These are phyloP conservation scores for Platysternon megacephalum DNA, from an alignment of 2,113 vertebrate genomes.

Conservation along the genomic window DNA sequence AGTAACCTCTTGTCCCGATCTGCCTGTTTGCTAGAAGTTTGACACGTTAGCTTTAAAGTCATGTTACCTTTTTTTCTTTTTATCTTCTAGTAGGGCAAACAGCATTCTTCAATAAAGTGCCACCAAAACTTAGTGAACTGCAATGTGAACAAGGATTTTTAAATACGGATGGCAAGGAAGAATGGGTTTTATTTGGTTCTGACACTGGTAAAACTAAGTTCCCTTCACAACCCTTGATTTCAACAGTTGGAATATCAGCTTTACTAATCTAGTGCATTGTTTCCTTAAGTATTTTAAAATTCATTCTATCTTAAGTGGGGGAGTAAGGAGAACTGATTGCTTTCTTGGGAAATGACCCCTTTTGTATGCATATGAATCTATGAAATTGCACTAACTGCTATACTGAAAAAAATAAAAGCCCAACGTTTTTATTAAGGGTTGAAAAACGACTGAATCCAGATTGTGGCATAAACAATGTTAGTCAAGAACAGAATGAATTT, in stretches of 20 bases:
- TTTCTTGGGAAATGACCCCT: conserved; percentile 46
- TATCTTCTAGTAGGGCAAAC: conserved; percentile 25
- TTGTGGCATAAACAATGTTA: conserved; percentile 32
- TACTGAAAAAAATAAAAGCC: conserved; percentile 33
- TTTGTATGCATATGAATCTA: conserved; percentile 20
- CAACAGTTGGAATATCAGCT: neutral
- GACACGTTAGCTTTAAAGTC: conserved; percentile 60
- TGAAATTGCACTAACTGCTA: conserved; percentile 63
- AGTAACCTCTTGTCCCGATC: conserved; percentile 59
- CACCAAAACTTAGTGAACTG: neutral
- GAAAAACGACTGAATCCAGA: conserved; percentile 20
- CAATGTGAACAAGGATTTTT: conserved; percentile 24
- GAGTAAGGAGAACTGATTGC: neutral
- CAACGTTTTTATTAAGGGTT: conserved; percentile 41
- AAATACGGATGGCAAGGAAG: neutral
- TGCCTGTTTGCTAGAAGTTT: conserved; percentile 50
- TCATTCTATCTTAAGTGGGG: conserved; percentile 18
- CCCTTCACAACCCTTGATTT: neutral
- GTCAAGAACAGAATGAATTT: conserved; percentile 32
- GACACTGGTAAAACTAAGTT: neutral
- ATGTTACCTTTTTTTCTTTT: conserved; percentile 28
- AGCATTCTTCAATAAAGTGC: conserved; percentile 13
- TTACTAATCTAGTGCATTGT: neutral
- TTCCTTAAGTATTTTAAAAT: neutral
- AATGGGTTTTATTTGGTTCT: conserved; percentile 15